Percentiles rank a stretch among this genome's conserved stretches.
These are phyloP conservation scores for Sebastes cheni DNA, from an alignment of 2,797 vertebrate species.

Conservation along the genomic window DNA sequence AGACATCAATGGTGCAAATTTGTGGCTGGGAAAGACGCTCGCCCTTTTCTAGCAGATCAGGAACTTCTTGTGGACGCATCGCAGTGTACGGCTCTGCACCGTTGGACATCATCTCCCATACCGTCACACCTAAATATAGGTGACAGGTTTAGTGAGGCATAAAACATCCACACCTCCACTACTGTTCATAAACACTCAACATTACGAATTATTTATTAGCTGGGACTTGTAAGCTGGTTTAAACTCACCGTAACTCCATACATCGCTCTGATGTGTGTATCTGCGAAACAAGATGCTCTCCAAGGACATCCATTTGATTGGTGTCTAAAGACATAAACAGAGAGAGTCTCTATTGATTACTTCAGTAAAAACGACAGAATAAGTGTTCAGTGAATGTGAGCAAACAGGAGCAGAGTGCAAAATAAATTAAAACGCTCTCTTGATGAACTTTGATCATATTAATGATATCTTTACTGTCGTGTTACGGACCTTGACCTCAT, in stretches of 20 bases:
- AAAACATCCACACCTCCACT: neutral
- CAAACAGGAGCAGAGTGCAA: neutral
- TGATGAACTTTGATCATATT: slow-evolving; percentile 16
- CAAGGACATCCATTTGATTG: slow-evolving; percentile 96
- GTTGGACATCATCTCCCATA: slow-evolving; percentile 98
- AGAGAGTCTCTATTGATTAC: neutral
- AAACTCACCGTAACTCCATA: slow-evolving; percentile 96
- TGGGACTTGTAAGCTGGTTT: neutral
- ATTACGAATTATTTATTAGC: neutral
- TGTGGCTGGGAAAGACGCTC: slow-evolving; percentile 93
- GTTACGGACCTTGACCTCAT: slow-evolving; percentile 88
- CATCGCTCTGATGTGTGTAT: slow-evolving; percentile 97
- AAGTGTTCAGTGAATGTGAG: neutral
- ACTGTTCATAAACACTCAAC: neutral
- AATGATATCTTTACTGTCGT: neutral
- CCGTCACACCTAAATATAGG: slow-evolving; percentile 87
- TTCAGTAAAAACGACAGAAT: neutral
- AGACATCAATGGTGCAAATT: slow-evolving; percentile 98
- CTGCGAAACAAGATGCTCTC: slow-evolving; percentile 95
- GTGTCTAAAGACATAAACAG: slow-evolving; percentile 77
- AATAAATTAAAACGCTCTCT: neutral
- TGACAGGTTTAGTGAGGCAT: neutral
- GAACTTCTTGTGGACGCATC: slow-evolving; percentile 88
- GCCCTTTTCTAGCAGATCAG: slow-evolving; percentile 94
- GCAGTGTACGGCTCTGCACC: slow-evolving; percentile 91